Conservation (phyloP, 2,113 vertebrate genomes). For the Elanoides forficatus region DNA sequence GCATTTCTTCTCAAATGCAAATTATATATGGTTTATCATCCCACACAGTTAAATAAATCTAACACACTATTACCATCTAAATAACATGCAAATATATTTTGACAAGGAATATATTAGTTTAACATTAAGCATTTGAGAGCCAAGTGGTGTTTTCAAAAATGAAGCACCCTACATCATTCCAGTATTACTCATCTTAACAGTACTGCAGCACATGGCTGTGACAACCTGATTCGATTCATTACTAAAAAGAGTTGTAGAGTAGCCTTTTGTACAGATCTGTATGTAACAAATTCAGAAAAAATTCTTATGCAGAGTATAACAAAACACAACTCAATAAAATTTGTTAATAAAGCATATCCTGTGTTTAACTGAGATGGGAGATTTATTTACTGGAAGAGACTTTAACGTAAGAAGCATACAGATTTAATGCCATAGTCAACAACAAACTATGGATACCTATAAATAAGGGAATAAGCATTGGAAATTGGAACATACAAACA, state of each 20-base stretch:
- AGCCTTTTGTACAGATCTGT: background rate
- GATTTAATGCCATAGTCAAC: background rate
- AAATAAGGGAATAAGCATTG: background rate
- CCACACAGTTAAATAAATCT: constrained; percentile 21
- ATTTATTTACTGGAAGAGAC: background rate
- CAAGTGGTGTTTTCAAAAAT: background rate
- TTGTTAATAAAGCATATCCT: background rate
- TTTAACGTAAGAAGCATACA: background rate
- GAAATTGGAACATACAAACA: background rate
- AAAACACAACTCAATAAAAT: background rate
- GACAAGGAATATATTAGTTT: constrained; percentile 34
- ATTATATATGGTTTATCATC: background rate
- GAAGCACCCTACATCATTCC: background rate
- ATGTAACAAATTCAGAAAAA: background rate
- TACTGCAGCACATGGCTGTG: background rate
- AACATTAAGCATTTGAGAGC: background rate
- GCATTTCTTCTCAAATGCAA: constrained; percentile 59
- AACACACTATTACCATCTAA: constrained; percentile 21
- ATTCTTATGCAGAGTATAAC: background rate
- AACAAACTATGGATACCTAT: background rate
- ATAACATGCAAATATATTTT: constrained; percentile 49
- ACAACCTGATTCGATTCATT: background rate
- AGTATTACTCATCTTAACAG: background rate
- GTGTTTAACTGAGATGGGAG: background rate
- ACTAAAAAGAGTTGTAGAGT: background rate